These are phyloP conservation scores for Excalfactoria chinensis DNA, from an alignment of 2,113 vertebrate genomes.

Conservation along the genomic window DNA sequence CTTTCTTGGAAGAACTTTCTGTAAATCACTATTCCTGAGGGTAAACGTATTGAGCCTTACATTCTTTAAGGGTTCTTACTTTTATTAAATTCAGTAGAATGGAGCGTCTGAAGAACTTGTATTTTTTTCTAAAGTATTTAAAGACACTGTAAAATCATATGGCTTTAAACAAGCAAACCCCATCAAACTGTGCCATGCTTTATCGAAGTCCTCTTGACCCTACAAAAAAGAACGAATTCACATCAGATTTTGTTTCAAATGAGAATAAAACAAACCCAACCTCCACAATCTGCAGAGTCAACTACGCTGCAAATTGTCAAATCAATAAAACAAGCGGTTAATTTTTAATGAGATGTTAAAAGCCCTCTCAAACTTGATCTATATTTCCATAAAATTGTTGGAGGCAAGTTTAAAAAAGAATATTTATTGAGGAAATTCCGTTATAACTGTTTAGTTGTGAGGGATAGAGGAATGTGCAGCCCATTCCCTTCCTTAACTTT, in stretches of 20 bases:
- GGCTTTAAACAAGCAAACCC: not conserved
- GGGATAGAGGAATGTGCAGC: not conserved
- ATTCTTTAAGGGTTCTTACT: not conserved
- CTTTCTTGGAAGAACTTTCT: not conserved
- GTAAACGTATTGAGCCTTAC: not conserved
- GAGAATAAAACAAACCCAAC: not conserved
- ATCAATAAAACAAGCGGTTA: conserved; percentile 66
- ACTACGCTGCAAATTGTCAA: conserved; percentile 24
- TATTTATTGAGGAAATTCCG: conserved; percentile 33
- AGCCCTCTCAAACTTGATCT: conserved; percentile 67
- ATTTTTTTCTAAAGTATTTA: not conserved
- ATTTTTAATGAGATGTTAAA: conserved; percentile 74
- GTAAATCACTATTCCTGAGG: not conserved
- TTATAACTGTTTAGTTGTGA: not conserved
- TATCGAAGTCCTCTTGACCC: not conserved
- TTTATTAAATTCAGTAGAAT: not conserved
- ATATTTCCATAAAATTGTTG: conserved; percentile 61
- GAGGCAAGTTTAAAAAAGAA: conserved; percentile 41
- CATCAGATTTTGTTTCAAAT: not conserved
- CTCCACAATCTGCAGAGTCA: not conserved
- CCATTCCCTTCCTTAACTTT: not conserved
- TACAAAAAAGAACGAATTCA: not conserved
- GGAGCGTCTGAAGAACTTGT: not conserved
- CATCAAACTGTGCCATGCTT: not conserved
- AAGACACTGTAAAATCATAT: not conserved